Evolutionary conservation across 2,888 invertebrate genomes (phyloP).

Genomic region (Silvanus unidentatus): DNA sequence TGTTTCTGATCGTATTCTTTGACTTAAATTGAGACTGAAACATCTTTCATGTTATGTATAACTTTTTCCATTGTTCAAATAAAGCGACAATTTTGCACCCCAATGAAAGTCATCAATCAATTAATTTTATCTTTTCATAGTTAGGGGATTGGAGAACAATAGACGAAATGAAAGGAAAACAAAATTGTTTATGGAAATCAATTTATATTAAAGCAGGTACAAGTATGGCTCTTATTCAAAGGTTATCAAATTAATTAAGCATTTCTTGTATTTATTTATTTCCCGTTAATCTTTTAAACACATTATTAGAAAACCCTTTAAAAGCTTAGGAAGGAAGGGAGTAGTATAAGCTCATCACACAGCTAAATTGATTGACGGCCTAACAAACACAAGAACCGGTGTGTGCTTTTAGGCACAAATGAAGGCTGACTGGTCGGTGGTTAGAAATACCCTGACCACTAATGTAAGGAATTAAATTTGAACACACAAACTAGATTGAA

Average conservation of each 20-base stretch:
- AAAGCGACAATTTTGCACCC: constrained; percentile 20
- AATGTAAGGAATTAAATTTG: constrained; percentile 18
- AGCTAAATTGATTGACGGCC: no score
- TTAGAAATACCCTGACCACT: constrained; percentile 11
- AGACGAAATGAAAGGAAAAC: not conserved
- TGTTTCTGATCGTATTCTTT: no score
- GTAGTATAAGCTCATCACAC: not conserved
- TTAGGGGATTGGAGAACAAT: constrained; percentile 13
- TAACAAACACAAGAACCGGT: no score
- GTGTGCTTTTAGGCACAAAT: no score
- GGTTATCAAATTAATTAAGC: no score
- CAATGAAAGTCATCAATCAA: constrained; percentile 22
- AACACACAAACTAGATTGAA: constrained; percentile 23
- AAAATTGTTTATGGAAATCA: no score
- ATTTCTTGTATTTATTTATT: no score
- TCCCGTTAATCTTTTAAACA: not conserved
- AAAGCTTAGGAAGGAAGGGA: not conserved
- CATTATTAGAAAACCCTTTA: constrained; percentile 12
- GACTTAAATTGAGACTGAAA: not conserved
- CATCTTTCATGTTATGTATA: constrained; percentile 1
- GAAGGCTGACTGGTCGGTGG: constrained; percentile 12
- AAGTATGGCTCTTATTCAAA: no score
- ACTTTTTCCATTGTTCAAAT: not conserved
- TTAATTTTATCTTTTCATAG: constrained; percentile 21
- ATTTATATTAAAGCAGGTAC: no score